These are phyloP conservation scores for Orchestes rusci DNA, from an alignment of 2,888 invertebrate species.

Conservation along the genomic window DNA sequence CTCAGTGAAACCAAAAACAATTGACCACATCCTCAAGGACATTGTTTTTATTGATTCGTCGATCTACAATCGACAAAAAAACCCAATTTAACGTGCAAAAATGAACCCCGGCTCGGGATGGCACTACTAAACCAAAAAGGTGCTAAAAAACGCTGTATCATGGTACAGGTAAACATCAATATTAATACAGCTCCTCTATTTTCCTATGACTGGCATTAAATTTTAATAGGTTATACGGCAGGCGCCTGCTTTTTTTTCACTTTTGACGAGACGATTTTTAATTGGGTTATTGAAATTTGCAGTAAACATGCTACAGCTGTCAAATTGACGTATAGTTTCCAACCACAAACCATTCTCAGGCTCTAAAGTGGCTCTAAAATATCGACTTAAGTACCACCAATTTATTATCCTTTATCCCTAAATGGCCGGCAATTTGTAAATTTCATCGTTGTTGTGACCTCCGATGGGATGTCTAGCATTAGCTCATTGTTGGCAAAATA, in stretches of 20 bases:
- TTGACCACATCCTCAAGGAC: no score
- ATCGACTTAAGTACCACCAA: conserved; percentile 34
- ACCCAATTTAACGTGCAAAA: no score
- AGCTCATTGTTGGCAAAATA: conserved; percentile 13
- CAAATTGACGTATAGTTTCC: no score
- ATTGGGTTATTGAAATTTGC: conserved; percentile 7
- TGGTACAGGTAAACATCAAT: conserved; percentile 25
- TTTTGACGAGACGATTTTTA: conserved; percentile 8
- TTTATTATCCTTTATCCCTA: conserved; percentile 17
- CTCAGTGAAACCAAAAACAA: no score
- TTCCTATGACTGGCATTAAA: conserved; percentile 20
- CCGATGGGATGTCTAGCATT: conserved; percentile 9
- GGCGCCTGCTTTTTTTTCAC: conserved; percentile 14
- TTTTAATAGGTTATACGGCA: conserved; percentile 19
- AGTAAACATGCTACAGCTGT: no score
- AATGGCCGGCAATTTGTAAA: conserved; percentile 19
- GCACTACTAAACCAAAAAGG: conserved; percentile 21
- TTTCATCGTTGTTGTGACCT: conserved; percentile 14
- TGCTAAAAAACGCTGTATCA: conserved; percentile 22
- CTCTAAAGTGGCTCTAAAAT: conserved; percentile 17
- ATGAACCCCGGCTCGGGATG: conserved; percentile 20
- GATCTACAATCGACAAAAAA: no score
- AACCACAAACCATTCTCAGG: no score
- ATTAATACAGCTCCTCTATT: conserved; percentile 24
- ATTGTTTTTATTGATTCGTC: no score